Percentiles rank a stretch among this genome's conserved stretches.
Evolutionary conservation across 2,888 invertebrate species (phyloP).

Genomic region (Metopia argyrocephala): DNA sequence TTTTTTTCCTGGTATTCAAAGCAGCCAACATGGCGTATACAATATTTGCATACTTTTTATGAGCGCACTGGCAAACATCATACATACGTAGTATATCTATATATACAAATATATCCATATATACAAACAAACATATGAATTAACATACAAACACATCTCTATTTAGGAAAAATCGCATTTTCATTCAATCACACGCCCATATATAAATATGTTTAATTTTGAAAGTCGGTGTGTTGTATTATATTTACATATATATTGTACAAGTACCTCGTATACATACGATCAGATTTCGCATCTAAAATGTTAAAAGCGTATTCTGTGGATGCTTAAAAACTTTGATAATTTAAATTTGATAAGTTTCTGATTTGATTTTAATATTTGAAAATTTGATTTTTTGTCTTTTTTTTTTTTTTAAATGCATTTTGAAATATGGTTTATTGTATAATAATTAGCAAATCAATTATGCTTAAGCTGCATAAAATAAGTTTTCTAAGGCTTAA

Average conservation of each 20-base stretch:
- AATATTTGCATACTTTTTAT: slow-evolving; percentile 49
- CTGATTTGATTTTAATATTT: background rate
- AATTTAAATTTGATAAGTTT: slow-evolving; percentile 26
- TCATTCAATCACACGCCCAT: background rate
- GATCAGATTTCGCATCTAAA: background rate
- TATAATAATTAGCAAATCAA: background rate
- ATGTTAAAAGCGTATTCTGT: background rate
- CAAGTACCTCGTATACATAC: background rate
- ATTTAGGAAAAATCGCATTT: background rate
- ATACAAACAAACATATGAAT: no score
- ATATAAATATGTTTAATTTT: no score
- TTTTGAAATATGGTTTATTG: background rate
- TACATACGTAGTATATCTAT: no score
- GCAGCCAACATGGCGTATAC: slow-evolving; percentile 60
- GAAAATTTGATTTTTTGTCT: background rate
- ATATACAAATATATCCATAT: no score
- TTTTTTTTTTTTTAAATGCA: background rate
- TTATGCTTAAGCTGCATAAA: background rate
- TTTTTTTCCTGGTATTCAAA: slow-evolving; percentile 33
- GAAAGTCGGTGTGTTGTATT: background rate
- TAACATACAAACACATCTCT: background rate
- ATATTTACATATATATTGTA: background rate
- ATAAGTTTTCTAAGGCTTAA: background rate
- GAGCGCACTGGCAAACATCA: no score
- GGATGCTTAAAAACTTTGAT: slow-evolving; percentile 27